Evolutionary conservation across 2,113 vertebrate genomes (phyloP).

Genomic region (Sinocyclocheilus anshuiensis): DNA sequence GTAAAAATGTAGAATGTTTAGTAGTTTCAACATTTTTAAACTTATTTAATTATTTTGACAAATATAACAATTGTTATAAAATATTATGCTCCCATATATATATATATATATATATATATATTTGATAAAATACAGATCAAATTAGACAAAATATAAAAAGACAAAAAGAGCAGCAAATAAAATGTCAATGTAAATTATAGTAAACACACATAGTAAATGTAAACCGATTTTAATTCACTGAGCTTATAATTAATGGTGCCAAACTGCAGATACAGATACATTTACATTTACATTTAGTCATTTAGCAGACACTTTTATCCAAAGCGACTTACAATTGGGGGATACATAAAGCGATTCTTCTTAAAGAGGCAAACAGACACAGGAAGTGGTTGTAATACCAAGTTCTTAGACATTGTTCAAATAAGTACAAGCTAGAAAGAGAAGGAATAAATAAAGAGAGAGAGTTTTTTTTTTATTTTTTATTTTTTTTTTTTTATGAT

Average conservation of each 20-base stretch:
- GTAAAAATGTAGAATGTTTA: background rate
- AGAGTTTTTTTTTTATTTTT: too few species aligned
- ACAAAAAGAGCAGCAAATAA: slow-evolving; percentile 5
- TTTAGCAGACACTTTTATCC: too few species aligned
- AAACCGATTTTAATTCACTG: background rate
- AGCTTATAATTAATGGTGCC: background rate
- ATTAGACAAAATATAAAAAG: background rate
- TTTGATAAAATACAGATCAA: background rate
- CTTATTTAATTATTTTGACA: background rate
- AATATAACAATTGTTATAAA: slow-evolving; percentile 9
- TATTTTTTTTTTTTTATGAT: too few species aligned
- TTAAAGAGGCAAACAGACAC: too few species aligned
- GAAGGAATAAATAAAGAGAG: too few species aligned
- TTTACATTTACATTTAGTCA: too few species aligned
- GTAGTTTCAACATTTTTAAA: background rate
- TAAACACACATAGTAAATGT: background rate
- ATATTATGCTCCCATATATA: background rate
- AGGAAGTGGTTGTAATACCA: too few species aligned
- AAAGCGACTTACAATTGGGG: too few species aligned
- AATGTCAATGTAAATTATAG: background rate
- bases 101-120: background rate
- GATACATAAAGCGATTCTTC: too few species aligned
- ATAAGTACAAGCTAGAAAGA: too few species aligned
- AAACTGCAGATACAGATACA: background rate
- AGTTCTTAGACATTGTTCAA: too few species aligned